Evolutionary conservation across 2,113 vertebrate genomes (phyloP), one percentile per base, ranked within the genome.

Genomic region (Ranitomeya imitator): DNA sequence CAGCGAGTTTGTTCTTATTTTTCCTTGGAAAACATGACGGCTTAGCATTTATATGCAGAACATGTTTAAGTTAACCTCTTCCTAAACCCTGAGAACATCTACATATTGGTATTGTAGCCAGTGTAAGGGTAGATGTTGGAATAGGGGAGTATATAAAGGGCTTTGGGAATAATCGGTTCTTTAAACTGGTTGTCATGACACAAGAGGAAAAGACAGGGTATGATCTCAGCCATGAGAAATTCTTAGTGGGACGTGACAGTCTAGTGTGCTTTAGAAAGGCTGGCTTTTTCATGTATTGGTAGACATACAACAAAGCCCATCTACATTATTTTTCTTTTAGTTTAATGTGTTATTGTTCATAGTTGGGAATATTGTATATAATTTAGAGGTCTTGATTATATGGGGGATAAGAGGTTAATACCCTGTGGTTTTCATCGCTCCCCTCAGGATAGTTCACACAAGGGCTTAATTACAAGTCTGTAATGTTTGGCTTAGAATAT

Each of bases 211-310:
- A 52, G 57, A 26, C 51, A 60, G 85, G 21, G 12, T n/a, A 81
- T 87, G 77, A 87, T 51, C 86, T 87, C 86, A 87, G 78, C 86
- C 52, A 67, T 81, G 63, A 69, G 86, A 87, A 87, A 87, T 87
- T 80, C 78, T 69, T 23, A 57, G 51, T 60, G 55, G 57, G 51
- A 37, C 6, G 12, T 60, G 78, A 80, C 23, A 11, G 77, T 57
- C 21, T 14, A 3, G 16, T 23, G 18, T 59, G 55, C 52, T 54
- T 45, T 51, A 0, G 10, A 45, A 77, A 52, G 74, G 8, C 45
- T 21, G 45, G 18, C 8, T 51, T 54, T 69, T 18, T 45, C 10
- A 21, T 19, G 37, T 77, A 77, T 23, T 79, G 21, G 14, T 26
- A 23, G 54, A 74, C n/a, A 78, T 18, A 3, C 52, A 79, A 21